Evolutionary conservation across 2,888 invertebrate genomes (phyloP), one percentile per base, ranked within the genome.

Genomic region (Erpobdella octoculata): DNA sequence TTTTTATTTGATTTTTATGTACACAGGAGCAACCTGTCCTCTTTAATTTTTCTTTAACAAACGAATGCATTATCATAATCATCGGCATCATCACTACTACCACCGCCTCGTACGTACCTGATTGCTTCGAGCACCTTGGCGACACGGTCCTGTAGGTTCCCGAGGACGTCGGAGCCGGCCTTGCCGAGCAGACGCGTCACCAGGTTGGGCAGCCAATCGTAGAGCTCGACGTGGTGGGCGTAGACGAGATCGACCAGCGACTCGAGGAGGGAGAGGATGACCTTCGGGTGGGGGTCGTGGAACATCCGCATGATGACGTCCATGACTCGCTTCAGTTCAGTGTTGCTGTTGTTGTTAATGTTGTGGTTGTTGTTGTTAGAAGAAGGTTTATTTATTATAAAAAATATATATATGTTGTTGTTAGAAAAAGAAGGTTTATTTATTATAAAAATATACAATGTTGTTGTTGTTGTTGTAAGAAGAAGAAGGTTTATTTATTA

Each of bases 271-370:
- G 95, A 85, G 64, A 91, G 91, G 85, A 96, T 91, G 76, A 94
- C 86, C 86, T 92, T 91, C 78, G 93, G 88, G 85, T 96, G 92
- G 1, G 93, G 91, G 84, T 97, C 96, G 87, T 93, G 93, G 82
- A 97, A 95, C 91, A 96, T 92, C 85, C 92, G 91, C 75, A 92
- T 91, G 80, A 95, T 91, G 75, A 93, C 89, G 78, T 96, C 95
- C 0, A 93, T 91, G 18, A 94, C 88, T 76, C 90, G 88, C 74
- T 90, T 88, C 72, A 93, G 85, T 79, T 93, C 91, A 71, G 79
- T 76, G 25, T 79, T 79, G 76, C 83, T 84, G 79, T 64, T 48
- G 61, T n/a, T 31, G 28, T 33, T 31, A 46, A 25, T 4, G 71
- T 31, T 25, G 33, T 18, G 33, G 4, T 58, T 8, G 9, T 58